A percentile compares a stretch with the other conserved stretches of the same genome.
phyloP scores from a whole-genome alignment of 2,797 vertebrate species.

The Malacoctenus gilli region DNA sequence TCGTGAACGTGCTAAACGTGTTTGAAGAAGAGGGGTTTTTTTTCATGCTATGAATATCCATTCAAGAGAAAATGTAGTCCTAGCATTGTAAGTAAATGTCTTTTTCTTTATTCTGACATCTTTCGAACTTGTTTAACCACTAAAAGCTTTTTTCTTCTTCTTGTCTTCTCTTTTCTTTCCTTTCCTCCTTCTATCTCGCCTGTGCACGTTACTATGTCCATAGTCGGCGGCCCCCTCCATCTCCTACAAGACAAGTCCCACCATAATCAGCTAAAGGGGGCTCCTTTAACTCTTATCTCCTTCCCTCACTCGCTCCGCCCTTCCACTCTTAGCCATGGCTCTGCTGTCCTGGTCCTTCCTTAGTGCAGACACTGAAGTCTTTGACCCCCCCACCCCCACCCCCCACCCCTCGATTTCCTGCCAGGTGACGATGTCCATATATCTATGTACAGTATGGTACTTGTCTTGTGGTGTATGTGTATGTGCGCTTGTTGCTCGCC shows the following conservation, averaged over 20 bases:
- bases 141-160: no score
- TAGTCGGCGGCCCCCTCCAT: conserved; percentile 83
- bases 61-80: no score
- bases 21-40: no score
- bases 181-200: neutral
- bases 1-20: neutral
- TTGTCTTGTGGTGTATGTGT: conserved; percentile 82
- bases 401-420: conserved; percentile 55
- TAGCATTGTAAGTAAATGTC: no score
- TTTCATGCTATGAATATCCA: no score
- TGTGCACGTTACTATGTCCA: neutral
- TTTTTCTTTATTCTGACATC: no score
- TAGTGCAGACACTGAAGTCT: conserved; percentile 66
- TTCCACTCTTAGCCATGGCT: conserved; percentile 63
- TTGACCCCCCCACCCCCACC: conserved; percentile 50
- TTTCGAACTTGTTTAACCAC: no score
- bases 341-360: conserved; percentile 66
- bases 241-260: conserved; percentile 82
- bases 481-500: conserved; percentile 77
- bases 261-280: conserved; percentile 65
- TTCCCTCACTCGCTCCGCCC: conserved; percentile 27
- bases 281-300: conserved; percentile 22
- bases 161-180: neutral
- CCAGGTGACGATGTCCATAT: conserved; percentile 78
- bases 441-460: conserved; percentile 81